Evolutionary conservation across 92 coral and sea anemone species (phyloP).

Genomic region (Desmophyllum pertusum): DNA sequence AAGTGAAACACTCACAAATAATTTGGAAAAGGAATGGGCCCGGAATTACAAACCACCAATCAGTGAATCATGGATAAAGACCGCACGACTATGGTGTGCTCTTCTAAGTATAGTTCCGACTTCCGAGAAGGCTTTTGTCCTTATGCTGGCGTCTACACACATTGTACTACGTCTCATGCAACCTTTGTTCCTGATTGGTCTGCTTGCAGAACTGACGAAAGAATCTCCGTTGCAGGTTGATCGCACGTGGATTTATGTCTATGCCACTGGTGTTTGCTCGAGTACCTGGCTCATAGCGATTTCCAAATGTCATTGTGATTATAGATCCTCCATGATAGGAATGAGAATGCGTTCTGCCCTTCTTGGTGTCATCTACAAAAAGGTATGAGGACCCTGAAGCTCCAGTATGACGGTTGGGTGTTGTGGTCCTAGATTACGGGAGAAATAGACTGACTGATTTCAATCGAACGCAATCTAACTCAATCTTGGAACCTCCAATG

Average conservation of each 20-base stretch:
- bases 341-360: conserved; percentile 26
- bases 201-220: conserved; percentile 16
- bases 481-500: not conserved
- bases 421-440: not conserved
- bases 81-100: not conserved
- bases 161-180: not conserved
- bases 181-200: conserved; percentile 22
- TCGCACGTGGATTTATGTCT: conserved; percentile 1
- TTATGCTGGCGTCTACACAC: conserved; percentile 1
- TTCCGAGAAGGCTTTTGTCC: not conserved
- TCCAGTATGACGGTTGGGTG: not conserved
- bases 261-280: conserved; percentile 6
- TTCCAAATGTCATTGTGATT: conserved; percentile 22
- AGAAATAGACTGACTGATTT: too few species aligned
- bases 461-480: too few species aligned
- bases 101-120: not conserved
- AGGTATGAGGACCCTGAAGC: not conserved
- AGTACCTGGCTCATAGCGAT: conserved; percentile 22
- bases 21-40: conserved; percentile 5
- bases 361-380: conserved; percentile 19
- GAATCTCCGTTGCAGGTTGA: not conserved
- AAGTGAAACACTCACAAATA: not conserved
- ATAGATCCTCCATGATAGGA: conserved; percentile 16
- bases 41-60: not conserved
- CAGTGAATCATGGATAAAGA: not conserved